phyloP scores from a whole-genome alignment of 2,797 vertebrate species.

The Falco cherrug region DNA sequence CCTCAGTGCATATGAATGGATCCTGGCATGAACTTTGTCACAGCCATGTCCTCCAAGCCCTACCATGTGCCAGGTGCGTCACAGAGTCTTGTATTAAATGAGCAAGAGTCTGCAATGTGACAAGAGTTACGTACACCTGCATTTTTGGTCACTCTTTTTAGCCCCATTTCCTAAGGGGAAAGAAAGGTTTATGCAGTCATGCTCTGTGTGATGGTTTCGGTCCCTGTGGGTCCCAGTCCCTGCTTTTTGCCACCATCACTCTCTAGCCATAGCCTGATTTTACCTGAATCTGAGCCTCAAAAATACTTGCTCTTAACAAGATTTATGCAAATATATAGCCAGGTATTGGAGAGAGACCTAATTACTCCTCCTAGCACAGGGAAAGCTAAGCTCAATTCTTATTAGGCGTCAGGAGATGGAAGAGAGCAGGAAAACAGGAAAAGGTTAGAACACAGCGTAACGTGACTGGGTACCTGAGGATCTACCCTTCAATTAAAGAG shows the following conservation, averaged over 20 bases:
- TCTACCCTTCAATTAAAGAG: background rate
- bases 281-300: background rate
- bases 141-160: background rate
- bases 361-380: background rate
- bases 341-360: background rate
- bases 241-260: background rate
- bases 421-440: background rate
- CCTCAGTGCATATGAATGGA: background rate
- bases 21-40: background rate
- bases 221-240: background rate
- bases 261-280: background rate
- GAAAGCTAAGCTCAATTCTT: background rate
- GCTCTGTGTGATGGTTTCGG: background rate
- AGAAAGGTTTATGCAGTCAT: background rate
- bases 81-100: background rate
- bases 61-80: background rate
- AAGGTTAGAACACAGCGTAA: background rate
- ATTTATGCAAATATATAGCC: background rate
- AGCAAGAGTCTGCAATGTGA: background rate
- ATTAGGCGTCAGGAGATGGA: background rate
- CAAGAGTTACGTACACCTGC: background rate
- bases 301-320: background rate
- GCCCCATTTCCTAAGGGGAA: background rate
- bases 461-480: background rate
- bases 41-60: background rate